Evolutionary conservation across 1,140 invertebrate genomes (phyloP).

Genomic region (Gryon sp.): DNA sequence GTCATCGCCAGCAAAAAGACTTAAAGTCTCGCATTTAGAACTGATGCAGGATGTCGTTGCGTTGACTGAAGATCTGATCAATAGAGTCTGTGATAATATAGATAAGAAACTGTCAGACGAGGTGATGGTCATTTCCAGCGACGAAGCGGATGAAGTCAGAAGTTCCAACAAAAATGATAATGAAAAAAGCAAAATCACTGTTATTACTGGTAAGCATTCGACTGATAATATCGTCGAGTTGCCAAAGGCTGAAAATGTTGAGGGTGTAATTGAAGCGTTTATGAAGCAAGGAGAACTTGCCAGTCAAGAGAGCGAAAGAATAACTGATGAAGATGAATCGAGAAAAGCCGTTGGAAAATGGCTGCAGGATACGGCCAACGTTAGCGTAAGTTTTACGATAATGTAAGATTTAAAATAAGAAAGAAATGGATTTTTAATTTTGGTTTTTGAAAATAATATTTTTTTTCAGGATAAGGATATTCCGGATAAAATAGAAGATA

Average conservation of each 20-base stretch:
- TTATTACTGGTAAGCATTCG: slow-evolving; percentile 6
- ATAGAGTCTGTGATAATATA: slow-evolving; percentile 72
- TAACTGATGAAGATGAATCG: slow-evolving; percentile 68
- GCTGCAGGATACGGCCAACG: slow-evolving; percentile 63
- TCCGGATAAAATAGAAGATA: slow-evolving; percentile 67
- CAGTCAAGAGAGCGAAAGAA: slow-evolving; percentile 61
- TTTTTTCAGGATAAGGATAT: slow-evolving; percentile 60
- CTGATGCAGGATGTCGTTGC: slow-evolving; percentile 77
- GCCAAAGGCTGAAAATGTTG: slow-evolving; percentile 71
- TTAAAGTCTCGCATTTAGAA: slow-evolving; percentile 75
- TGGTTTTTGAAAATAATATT: neutral
- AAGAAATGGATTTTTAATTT: neutral
- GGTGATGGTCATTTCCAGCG: slow-evolving; percentile 72
- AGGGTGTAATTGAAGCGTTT: slow-evolving; percentile 78
- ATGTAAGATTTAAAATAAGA: too few species aligned
- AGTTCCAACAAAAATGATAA: neutral
- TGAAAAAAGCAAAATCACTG: slow-evolving; percentile 17
- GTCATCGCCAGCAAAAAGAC: slow-evolving; percentile 60
- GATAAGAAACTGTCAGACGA: slow-evolving; percentile 63
- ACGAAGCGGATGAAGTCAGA: slow-evolving; percentile 71
- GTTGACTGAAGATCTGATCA: slow-evolving; percentile 76
- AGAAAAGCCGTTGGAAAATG: slow-evolving; percentile 70
- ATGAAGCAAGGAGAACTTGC: slow-evolving; percentile 74
- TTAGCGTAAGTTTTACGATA: slow-evolving; percentile 16
- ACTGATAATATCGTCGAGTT: slow-evolving; percentile 33